Evolutionary conservation across 2,888 invertebrate genomes (phyloP), one percentile per base, ranked within the genome.

Genomic region (Brachycybe producta): DNA sequence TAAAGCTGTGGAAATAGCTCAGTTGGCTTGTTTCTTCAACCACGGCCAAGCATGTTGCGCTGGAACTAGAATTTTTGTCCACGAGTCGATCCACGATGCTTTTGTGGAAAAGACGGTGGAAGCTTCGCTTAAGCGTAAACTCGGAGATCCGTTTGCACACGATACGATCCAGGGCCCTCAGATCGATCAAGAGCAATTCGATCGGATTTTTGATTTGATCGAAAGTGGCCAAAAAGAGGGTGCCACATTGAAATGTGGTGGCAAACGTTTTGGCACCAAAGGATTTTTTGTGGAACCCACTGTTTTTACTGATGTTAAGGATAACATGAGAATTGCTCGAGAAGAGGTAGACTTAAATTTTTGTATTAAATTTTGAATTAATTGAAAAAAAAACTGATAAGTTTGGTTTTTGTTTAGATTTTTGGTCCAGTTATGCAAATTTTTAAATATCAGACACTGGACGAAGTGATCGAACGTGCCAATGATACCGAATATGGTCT

Each of bases 371-470:
- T 24, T 43, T 42, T 42, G 15, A 42, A 13, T 24, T 3, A 24
- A 26, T 30, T n/a, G 8, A n/a, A 11, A 30, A 30, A 30, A 30
- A 30, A 30, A 30, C n/a, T 15, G 21, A 13, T 23, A 32, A 44
- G 4, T 44, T 34, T 19, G 24, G 23, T 34, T 35, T 35, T 5
- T 21, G 34, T 42, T 24, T 54, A 85, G 84, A 90, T 91, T 58
- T 90, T 91, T 64, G 90, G 90, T 0, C 90, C 90, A 0, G 90
- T 90, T 1, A 87, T 87, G 67, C 79, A 78, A 49, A 84, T 90
- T 58, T 69, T 88, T 32, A 85, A 84, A 66, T 90, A 88, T 61
- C 78, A 79, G 36, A 77, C 77, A 1, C 61, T 84, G 42, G 73
- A 75, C 2, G 90, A 91, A 67, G 84, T 81, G 1, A 78, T 91